These are phyloP conservation scores for Drosophila heteroneura DNA, from an alignment of 2,888 invertebrate genomes.

Conservation along the genomic window DNA sequence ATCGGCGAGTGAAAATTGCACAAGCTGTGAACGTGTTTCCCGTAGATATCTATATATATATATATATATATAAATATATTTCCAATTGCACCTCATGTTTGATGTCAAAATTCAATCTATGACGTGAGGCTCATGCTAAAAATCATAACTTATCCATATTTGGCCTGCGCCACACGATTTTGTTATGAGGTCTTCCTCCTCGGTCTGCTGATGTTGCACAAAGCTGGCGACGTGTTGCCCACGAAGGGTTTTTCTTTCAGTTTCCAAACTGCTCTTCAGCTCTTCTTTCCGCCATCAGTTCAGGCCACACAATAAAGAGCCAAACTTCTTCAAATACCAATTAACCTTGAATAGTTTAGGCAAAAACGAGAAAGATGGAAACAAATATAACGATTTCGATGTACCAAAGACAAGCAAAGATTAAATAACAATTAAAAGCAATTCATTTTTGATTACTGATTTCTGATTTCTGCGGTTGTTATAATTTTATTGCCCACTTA, in stretches of 20 bases:
- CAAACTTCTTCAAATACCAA: conserved; percentile 61
- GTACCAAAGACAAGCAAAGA: conserved; percentile 49
- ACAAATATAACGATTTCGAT: conserved; percentile 39
- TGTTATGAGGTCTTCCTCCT: conserved; percentile 12
- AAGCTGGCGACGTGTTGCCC: conserved; percentile 19
- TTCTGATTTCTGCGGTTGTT: conserved; percentile 68
- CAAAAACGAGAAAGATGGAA: conserved; percentile 27
- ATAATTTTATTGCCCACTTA: conserved; percentile 73
- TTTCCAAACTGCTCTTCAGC: background rate
- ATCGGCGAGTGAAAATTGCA: conserved; percentile 68
- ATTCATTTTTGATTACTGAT: conserved; percentile 73
- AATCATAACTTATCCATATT: conserved; percentile 65
- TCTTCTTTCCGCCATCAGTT: conserved; percentile 33
- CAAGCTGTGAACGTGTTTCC: conserved; percentile 63
- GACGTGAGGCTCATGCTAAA: conserved; percentile 75
- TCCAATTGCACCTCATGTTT: conserved; percentile 29
- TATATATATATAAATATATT: background rate
- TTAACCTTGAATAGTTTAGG: conserved; percentile 67
- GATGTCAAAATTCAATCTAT: conserved; percentile 76
- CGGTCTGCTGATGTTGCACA: conserved; percentile 27
- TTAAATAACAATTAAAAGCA: conserved; percentile 80
- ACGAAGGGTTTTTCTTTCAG: conserved; percentile 18
- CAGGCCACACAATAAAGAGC: background rate
- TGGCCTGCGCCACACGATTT: conserved; percentile 38
- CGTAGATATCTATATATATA: conserved; percentile 9